Conservation (phyloP, 2,113 vertebrate genomes). For the Lampris megalopsis region DNA sequence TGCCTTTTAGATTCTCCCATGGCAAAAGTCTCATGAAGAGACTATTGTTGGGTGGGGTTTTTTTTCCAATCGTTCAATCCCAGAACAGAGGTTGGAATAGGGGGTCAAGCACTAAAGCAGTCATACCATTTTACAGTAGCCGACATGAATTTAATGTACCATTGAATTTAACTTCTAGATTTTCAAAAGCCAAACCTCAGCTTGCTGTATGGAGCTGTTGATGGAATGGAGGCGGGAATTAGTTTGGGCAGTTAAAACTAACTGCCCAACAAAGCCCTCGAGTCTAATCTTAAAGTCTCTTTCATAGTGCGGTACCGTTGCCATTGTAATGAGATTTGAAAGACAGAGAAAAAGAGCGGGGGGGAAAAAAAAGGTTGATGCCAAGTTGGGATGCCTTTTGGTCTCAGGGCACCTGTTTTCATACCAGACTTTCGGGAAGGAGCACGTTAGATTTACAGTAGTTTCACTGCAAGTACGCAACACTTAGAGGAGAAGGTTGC, state of each 20-base stretch:
- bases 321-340: conserved; percentile 15
- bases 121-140: neutral
- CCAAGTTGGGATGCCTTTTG: too few species aligned
- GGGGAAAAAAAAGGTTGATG: neutral
- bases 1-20: neutral
- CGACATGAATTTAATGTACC: neutral
- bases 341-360: neutral
- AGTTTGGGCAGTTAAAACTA: conserved; percentile 21
- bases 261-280: conserved; percentile 22
- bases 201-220: neutral
- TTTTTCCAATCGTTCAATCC: neutral
- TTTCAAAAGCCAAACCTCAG: conserved; percentile 14
- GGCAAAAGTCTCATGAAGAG: conserved; percentile 10
- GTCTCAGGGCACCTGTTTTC: too few species aligned
- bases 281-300: conserved; percentile 18
- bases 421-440: too few species aligned
- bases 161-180: conserved; percentile 11
- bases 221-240: conserved; percentile 10
- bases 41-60: conserved; percentile 8
- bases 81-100: neutral
- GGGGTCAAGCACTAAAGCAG: neutral
- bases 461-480: conserved; percentile 43
- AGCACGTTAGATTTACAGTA: conserved; percentile 44
- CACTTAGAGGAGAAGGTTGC: conserved; percentile 19
- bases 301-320: neutral